A percentile compares a stretch with the other conserved stretches of the same genome.
phyloP scores from a whole-genome alignment of 2,797 vertebrate species.

The Acrossocheilus wenchowensis region DNA sequence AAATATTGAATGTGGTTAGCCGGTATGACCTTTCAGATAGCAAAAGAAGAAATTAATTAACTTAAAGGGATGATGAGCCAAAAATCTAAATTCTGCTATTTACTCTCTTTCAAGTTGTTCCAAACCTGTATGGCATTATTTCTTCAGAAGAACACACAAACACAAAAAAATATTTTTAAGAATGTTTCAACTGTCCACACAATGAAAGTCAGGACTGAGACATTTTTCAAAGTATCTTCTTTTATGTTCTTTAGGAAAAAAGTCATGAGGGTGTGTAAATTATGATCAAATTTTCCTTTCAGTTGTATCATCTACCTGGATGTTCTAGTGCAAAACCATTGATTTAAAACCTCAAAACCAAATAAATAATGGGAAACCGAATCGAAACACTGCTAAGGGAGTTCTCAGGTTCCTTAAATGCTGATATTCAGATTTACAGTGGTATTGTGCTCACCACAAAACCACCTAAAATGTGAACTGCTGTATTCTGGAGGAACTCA shows the following conservation, averaged over 20 bases:
- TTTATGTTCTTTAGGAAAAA: background rate
- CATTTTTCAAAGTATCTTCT: background rate
- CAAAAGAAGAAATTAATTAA: background rate
- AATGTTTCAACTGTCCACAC: background rate
- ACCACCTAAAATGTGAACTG: background rate
- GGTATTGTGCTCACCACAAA: constrained; percentile 23
- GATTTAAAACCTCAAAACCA: constrained; percentile 2
- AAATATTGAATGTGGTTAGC: background rate
- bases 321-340: background rate
- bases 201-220: background rate
- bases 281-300: background rate
- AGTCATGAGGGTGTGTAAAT: too few relatives aligned
- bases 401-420: background rate
- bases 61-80: background rate
- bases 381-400: background rate
- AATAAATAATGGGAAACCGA: background rate
- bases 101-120: background rate
- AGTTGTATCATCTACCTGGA: background rate
- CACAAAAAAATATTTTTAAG: background rate
- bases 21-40: background rate
- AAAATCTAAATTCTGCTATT: background rate
- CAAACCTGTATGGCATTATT: background rate
- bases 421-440: constrained; percentile 8
- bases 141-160: background rate
- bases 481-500: constrained; percentile 17